Evolutionary conservation across 1,140 invertebrate genomes (phyloP).

Genomic region (Eulimnadia texana): DNA sequence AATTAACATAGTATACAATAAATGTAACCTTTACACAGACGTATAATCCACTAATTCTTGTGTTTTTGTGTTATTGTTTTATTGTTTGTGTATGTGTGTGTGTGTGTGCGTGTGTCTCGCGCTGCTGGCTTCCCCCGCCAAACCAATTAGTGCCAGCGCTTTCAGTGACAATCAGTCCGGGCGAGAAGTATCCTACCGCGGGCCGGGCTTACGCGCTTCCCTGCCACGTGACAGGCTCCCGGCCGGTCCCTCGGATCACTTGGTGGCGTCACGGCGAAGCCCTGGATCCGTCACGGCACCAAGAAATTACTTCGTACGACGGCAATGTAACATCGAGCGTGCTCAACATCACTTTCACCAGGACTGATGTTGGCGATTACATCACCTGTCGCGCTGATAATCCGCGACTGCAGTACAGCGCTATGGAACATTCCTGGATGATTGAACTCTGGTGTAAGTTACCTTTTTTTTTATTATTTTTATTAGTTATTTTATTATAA

Average conservation of each 20-base stretch:
- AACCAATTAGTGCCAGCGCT: constrained; percentile 5
- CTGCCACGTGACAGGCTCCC: constrained; percentile 58
- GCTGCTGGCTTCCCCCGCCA: no score
- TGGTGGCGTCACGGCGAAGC: constrained; percentile 56
- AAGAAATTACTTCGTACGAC: constrained; percentile 10
- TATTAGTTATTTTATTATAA: no score
- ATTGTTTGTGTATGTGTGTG: no score
- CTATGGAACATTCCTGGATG: constrained; percentile 17
- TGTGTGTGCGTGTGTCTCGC: no score
- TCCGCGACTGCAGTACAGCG: constrained; percentile 13
- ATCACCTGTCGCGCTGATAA: constrained; percentile 17
- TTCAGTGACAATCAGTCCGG: constrained; percentile 4
- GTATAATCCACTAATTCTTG: no score
- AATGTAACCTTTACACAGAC: no score
- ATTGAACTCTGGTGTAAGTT: constrained; percentile 18
- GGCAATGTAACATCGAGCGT: constrained; percentile 11
- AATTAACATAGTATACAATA: no score
- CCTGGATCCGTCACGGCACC: constrained; percentile 5
- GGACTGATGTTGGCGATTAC: constrained; percentile 4
- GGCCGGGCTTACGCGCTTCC: neutral
- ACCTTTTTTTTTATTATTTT: no score
- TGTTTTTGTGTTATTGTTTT: no score
- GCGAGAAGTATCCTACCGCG: constrained; percentile 8
- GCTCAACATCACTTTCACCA: constrained; percentile 10
- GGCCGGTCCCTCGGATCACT: constrained; percentile 56